These are phyloP conservation scores for Actinia tenebrosa DNA, from an alignment of 64 coral and sea anemone genomes.

Conservation along the genomic window DNA sequence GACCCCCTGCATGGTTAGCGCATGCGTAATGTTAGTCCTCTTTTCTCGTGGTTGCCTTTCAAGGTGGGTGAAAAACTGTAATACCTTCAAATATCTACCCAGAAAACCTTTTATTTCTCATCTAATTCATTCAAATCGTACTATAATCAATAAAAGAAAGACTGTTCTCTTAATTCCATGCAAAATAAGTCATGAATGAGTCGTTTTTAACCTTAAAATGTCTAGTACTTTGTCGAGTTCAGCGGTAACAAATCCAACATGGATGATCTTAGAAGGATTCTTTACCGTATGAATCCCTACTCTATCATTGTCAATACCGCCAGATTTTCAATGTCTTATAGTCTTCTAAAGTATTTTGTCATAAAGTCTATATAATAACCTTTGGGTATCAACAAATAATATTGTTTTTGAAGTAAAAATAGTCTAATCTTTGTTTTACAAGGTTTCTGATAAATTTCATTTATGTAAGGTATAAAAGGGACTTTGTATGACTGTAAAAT, in stretches of 20 bases:
- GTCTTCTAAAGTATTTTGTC: too few relatives aligned
- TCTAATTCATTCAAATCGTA: neutral
- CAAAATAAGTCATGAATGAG: neutral
- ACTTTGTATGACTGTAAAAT: neutral
- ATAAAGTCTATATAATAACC: neutral
- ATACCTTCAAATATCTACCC: neutral
- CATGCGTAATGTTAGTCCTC: conserved; percentile 48
- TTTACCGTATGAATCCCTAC: neutral
- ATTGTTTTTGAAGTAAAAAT: neutral
- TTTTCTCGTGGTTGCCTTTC: conserved; percentile 62
- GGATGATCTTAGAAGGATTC: neutral
- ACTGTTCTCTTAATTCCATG: neutral
- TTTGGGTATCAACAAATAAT: neutral
- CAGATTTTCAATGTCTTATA: too few relatives aligned
- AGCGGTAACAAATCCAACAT: neutral
- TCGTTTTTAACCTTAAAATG: neutral
- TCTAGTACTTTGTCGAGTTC: neutral
- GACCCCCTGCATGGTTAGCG: conserved; percentile 40
- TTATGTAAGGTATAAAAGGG: neutral
- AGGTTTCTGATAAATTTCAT: neutral
- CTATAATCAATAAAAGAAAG: neutral
- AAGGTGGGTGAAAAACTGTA: neutral
- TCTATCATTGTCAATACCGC: neutral
- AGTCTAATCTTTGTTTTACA: neutral
- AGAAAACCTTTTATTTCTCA: neutral